Base-by-base conservation (phyloP, 2,888 invertebrate genomes). In the Drosophila birchii region DNA sequence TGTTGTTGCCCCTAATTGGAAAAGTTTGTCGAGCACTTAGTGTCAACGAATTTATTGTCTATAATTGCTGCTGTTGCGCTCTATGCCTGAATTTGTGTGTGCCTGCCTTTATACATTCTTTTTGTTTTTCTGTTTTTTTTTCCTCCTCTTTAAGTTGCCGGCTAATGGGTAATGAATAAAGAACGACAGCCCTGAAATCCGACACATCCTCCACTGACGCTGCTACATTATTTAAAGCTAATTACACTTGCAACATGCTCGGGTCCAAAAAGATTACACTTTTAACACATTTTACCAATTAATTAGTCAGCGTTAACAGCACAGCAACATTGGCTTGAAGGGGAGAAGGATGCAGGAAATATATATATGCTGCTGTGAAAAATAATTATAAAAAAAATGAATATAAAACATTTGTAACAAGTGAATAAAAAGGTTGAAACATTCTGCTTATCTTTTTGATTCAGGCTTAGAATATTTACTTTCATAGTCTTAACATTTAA, bases 1-100 rank as follows among this genome's bases (percentile, higher is more conserved):
- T 73, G 76, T 75, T 81, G 80, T 64, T 72, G 56, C 60, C 71
- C 70, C 76, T 86, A 86, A 86, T 88, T 88, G 85, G 82, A 85
- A 85, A 89, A 86, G 56, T 86, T 83, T 76, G 47, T 43, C 56
- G 51, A 63, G 56, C 79, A 68, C 53, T 63, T 73, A 64, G 74
- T 72, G 74, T 64, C 56, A 61, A 47, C 44, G 39, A 75, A 73
- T 67, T 58, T 66, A 58, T 66, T 58, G 73, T 76, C 70, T 69
- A 75, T 75, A 70, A 76, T 69, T 76, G 56, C 59, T 53, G 34
- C 34, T 38, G 20, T 16, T 53, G 51, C 51, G 5, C 34, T 36
- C 11, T 23, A 41, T 47, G 26, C 36, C 7, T 39, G 32, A 41
- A 41, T 20, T 32, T 18, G 18, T 34, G 18, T 34, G 44, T 39